These are phyloP conservation scores for Channa striata DNA, from an alignment of 2,797 vertebrate species.

Conservation along the genomic window DNA sequence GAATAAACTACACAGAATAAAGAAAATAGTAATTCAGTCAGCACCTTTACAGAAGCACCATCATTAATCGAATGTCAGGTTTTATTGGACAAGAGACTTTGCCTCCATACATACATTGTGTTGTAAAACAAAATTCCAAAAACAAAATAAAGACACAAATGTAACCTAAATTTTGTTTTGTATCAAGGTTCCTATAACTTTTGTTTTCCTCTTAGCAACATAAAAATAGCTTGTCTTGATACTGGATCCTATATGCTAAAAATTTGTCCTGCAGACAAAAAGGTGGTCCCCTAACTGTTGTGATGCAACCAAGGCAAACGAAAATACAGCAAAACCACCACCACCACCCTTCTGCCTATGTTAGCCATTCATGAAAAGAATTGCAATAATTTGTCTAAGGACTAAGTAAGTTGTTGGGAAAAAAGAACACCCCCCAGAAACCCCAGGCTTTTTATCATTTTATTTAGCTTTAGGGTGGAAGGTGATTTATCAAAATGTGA, in stretches of 20 bases:
- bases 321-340: conserved; percentile 11
- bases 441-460: conserved; percentile 1
- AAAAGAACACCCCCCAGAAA: conserved; percentile 43
- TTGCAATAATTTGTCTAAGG: conserved; percentile 26
- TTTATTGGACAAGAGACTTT: conserved; percentile 16
- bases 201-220: not conserved
- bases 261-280: conserved; percentile 45
- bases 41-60: conserved; percentile 8
- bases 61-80: conserved; percentile 30
- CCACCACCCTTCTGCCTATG: not conserved
- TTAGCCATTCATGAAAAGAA: conserved; percentile 25
- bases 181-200: not conserved
- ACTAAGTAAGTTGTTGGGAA: conserved; percentile 32
- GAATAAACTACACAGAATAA: not conserved
- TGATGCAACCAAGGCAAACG: conserved; percentile 28
- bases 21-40: not conserved
- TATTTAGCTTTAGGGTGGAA: conserved; percentile 28
- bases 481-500: conserved; percentile 19
- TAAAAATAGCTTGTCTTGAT: too few species aligned
- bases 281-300: conserved; percentile 32
- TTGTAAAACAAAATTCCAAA: not conserved
- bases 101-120: conserved; percentile 1
- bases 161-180: not conserved
- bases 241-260: conserved; percentile 18
- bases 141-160: not conserved